A percentile compares a stretch with the other conserved stretches of the same genome.
These are phyloP conservation scores for Saguinus midas DNA, from an alignment of 2,113 vertebrate genomes.

Conservation along the genomic window DNA sequence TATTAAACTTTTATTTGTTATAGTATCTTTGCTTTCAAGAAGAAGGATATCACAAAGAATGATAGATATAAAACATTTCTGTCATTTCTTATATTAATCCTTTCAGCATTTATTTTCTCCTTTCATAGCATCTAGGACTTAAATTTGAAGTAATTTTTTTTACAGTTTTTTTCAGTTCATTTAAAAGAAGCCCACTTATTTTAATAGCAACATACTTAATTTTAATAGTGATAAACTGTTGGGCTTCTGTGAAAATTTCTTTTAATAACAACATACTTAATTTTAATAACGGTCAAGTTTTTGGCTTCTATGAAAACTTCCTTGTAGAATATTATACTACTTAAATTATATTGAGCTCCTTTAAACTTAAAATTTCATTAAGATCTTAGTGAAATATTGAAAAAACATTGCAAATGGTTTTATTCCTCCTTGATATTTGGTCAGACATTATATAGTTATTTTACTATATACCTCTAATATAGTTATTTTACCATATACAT, in stretches of 20 bases:
- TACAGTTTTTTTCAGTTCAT: slow-evolving; percentile 43
- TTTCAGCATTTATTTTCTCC: background rate
- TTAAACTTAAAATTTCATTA: background rate
- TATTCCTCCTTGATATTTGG: background rate
- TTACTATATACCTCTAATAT: background rate
- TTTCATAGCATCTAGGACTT: slow-evolving; percentile 59
- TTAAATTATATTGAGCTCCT: background rate
- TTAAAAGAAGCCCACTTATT: background rate
- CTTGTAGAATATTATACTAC: background rate
- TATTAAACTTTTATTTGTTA: slow-evolving; percentile 87
- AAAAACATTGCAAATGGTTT: background rate
- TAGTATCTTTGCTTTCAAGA: slow-evolving; percentile 79
- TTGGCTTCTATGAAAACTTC: background rate
- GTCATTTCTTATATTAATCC: slow-evolving; percentile 37
- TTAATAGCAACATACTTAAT: background rate
- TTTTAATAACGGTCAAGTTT: background rate
- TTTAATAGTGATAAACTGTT: background rate
- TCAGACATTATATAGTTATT: background rate
- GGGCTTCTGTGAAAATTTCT: background rate
- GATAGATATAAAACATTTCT: slow-evolving; percentile 53
- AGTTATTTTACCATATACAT: too few species aligned
- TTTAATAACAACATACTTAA: background rate
- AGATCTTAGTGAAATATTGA: background rate
- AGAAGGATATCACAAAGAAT: slow-evolving; percentile 66
- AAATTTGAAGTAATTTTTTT: slow-evolving; percentile 62